Evolutionary conservation across 2,797 vertebrate species (phyloP).

Genomic region (Cynodonichthys magdalenae): DNA sequence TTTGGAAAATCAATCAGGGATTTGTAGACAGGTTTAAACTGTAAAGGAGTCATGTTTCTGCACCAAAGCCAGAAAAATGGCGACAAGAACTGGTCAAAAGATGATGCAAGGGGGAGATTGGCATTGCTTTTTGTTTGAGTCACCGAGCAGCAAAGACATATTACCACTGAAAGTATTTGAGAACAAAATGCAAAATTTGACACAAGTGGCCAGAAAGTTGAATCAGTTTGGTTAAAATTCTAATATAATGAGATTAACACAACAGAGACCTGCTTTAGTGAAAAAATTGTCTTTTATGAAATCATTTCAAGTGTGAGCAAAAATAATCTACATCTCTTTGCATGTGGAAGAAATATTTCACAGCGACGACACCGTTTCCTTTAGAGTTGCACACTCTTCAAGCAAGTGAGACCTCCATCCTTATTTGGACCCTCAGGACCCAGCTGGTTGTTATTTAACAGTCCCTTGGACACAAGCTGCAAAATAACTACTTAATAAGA

Average conservation of each 20-base stretch:
- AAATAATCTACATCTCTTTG: background rate
- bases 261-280: slow-evolving; percentile 13
- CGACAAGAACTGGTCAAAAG: slow-evolving; percentile 15
- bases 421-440: slow-evolving; percentile 15
- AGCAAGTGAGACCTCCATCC: background rate
- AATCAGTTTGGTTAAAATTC: background rate
- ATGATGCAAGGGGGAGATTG: slow-evolving; percentile 5
- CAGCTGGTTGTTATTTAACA: slow-evolving; percentile 20
- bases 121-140: background rate
- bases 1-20: slow-evolving; percentile 45
- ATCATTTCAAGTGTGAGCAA: background rate
- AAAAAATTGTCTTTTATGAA: slow-evolving; percentile 11
- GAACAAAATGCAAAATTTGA: slow-evolving; percentile 4
- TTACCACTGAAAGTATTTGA: background rate
- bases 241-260: background rate
- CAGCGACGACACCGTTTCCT: background rate
- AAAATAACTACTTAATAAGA: slow-evolving; percentile 1
- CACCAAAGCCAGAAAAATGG: slow-evolving; percentile 29
- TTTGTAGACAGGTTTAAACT: slow-evolving; percentile 21
- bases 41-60: slow-evolving; percentile 21
- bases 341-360: slow-evolving; percentile 13
- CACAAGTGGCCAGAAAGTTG: slow-evolving; percentile 23
- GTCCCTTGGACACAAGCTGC: slow-evolving; percentile 1
- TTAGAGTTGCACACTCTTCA: background rate
- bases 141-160: background rate